These are phyloP conservation scores for Odontocerum albicorne DNA, from an alignment of 2,888 invertebrate species.

Conservation along the genomic window DNA sequence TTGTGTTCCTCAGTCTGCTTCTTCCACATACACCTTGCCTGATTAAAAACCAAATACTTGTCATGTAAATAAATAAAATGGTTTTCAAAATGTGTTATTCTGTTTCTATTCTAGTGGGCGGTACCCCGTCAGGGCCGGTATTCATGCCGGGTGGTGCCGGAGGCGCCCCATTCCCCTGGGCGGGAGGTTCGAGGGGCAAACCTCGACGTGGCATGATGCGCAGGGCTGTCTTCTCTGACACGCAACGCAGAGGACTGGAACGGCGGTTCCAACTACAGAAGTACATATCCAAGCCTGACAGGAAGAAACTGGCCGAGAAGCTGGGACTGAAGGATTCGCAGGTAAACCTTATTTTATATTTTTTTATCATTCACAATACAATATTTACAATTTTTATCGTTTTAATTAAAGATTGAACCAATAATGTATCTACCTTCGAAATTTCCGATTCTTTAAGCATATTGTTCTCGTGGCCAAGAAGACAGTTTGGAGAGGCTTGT, in stretches of 20 bases:
- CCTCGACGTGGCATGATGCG: constrained; percentile 96
- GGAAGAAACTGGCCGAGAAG: constrained; percentile 95
- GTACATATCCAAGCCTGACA: constrained; percentile 97
- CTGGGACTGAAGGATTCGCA: constrained; percentile 96
- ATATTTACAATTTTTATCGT: background rate
- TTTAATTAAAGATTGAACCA: too few species aligned
- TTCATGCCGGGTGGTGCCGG: constrained; percentile 85
- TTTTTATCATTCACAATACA: too few species aligned
- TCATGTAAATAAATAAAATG: too few species aligned
- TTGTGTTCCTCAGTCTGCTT: too few species aligned
- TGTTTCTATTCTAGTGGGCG: constrained; percentile 38
- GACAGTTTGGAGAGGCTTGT: too few species aligned
- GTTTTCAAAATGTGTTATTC: background rate
- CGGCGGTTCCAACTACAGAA: constrained; percentile 96
- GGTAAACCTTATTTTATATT: too few species aligned
- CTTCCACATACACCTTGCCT: too few species aligned
- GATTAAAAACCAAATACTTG: too few species aligned
- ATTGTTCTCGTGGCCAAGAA: too few species aligned
- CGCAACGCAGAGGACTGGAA: constrained; percentile 93
- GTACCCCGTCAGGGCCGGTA: constrained; percentile 49
- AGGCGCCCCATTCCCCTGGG: constrained; percentile 80
- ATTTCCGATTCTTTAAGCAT: too few species aligned
- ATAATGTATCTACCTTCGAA: too few species aligned
- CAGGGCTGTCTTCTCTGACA: constrained; percentile 94
- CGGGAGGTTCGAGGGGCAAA: constrained; percentile 87